Conservation (phyloP, 2,113 vertebrate genomes). For the Percina caprodes region DNA sequence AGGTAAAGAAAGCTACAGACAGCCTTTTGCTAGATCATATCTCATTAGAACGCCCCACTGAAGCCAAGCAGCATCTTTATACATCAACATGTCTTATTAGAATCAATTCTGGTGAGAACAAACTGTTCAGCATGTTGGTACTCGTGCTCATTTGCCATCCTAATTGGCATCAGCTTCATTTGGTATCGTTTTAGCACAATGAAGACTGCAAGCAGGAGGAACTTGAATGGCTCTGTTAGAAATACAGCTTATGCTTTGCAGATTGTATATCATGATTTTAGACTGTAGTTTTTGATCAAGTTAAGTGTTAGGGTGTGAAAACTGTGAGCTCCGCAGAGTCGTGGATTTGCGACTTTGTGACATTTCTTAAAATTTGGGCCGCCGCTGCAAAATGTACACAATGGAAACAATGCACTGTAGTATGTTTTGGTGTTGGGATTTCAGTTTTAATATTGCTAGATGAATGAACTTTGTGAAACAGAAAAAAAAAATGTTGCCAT, state of each 20-base stretch:
- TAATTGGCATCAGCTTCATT: slow-evolving; percentile 32
- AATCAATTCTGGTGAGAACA: slow-evolving; percentile 10
- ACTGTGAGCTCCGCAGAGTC: not conserved
- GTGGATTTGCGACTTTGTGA: too few species aligned
- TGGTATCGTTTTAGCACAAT: not conserved
- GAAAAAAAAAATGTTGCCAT: not conserved
- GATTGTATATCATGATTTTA: not conserved
- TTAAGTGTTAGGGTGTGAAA: not conserved
- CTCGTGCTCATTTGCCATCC: slow-evolving; percentile 8
- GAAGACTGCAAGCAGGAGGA: not conserved
- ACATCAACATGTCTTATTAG: slow-evolving; percentile 17
- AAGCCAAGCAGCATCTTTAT: not conserved
- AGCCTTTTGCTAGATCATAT: not conserved
- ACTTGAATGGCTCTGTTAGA: not conserved
- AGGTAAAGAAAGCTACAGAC: not conserved
- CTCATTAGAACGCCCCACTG: not conserved
- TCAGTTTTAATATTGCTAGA: not conserved
- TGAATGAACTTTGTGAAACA: not conserved
- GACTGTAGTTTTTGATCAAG: not conserved
- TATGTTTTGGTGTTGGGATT: not conserved
- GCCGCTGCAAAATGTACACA: too few species aligned
- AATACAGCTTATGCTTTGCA: not conserved
- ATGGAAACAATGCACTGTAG: too few species aligned
- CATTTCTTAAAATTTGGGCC: too few species aligned
- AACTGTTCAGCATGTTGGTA: slow-evolving; percentile 1